phyloP scores from a whole-genome alignment of 2,113 vertebrate species.

The Oxyruncus cristatus region DNA sequence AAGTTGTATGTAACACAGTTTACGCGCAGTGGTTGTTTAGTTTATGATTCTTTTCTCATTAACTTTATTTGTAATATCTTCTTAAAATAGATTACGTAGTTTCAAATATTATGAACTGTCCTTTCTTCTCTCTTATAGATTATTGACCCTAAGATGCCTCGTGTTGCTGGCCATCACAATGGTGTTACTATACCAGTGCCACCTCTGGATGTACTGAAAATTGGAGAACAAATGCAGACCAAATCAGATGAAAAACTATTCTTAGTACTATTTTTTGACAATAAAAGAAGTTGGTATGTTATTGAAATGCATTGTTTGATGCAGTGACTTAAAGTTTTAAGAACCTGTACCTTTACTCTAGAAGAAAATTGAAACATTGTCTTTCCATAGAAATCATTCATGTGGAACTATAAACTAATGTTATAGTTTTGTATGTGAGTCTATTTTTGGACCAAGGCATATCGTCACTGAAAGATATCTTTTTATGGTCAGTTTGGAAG shows the following conservation, averaged over 20 bases:
- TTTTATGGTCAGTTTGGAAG: background rate
- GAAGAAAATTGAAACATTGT: background rate
- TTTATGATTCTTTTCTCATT: background rate
- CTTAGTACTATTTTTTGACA: constrained; percentile 97
- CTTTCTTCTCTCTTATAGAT: constrained; percentile 75
- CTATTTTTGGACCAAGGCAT: background rate
- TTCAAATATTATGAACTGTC: background rate
- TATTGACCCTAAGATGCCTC: constrained; percentile 96
- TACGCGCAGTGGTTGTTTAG: background rate
- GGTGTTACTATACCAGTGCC: constrained; percentile 95
- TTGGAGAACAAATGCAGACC: constrained; percentile 98
- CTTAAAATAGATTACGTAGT: background rate
- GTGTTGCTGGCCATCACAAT: constrained; percentile 94
- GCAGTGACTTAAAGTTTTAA: background rate
- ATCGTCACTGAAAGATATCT: background rate
- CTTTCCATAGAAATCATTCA: background rate
- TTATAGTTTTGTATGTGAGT: background rate
- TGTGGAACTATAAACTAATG: background rate
- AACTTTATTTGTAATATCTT: background rate
- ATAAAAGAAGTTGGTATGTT: constrained; percentile 96
- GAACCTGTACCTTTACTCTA: background rate
- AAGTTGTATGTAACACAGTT: background rate
- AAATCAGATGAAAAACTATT: constrained; percentile 93
- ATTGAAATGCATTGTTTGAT: background rate
- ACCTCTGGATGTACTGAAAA: constrained; percentile 91